A percentile compares a stretch with the other conserved stretches of the same genome.
Conservation (phyloP, 92 coral and sea anemone species). For the Phenganax stokvisi region DNA sequence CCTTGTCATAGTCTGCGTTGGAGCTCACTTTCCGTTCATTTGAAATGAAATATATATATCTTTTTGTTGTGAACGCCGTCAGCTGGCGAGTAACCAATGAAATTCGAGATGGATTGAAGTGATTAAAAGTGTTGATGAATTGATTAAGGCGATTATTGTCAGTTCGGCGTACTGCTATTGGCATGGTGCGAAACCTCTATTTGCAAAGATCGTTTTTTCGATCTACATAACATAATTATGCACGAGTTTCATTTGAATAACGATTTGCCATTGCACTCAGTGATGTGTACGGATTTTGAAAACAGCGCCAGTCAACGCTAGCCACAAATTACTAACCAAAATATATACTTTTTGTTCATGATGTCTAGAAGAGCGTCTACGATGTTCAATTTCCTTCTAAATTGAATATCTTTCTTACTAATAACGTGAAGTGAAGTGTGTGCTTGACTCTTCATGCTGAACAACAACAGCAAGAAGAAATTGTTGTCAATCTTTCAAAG, state of each 20-base stretch:
- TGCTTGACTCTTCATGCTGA: slow-evolving; percentile 13
- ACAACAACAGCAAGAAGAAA: neutral
- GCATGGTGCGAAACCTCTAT: slow-evolving; percentile 33
- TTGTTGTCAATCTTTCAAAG: slow-evolving; percentile 5
- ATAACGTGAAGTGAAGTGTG: neutral
- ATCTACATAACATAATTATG: slow-evolving; percentile 6
- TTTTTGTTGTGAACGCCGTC: slow-evolving; percentile 1
- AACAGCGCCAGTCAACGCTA: neutral
- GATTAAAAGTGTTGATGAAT: slow-evolving; percentile 29
- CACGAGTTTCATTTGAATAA: neutral
- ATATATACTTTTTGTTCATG: too few species aligned
- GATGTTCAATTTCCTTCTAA: too few species aligned
- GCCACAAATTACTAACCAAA: too few species aligned
- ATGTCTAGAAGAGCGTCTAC: too few species aligned
- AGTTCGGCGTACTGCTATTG: slow-evolving; percentile 21
- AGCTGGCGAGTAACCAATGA: slow-evolving; percentile 28
- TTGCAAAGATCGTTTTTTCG: slow-evolving; percentile 17
- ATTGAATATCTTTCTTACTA: neutral
- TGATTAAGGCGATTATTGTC: slow-evolving; percentile 29
- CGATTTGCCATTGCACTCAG: slow-evolving; percentile 16
- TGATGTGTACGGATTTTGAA: neutral
- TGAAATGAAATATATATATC: neutral
- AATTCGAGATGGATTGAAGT: slow-evolving; percentile 7
- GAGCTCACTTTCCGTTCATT: neutral
- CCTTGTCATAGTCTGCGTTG: too few species aligned